Conservation (phyloP, 2,797 vertebrate genomes). For the Hippoglossus hippoglossus region DNA sequence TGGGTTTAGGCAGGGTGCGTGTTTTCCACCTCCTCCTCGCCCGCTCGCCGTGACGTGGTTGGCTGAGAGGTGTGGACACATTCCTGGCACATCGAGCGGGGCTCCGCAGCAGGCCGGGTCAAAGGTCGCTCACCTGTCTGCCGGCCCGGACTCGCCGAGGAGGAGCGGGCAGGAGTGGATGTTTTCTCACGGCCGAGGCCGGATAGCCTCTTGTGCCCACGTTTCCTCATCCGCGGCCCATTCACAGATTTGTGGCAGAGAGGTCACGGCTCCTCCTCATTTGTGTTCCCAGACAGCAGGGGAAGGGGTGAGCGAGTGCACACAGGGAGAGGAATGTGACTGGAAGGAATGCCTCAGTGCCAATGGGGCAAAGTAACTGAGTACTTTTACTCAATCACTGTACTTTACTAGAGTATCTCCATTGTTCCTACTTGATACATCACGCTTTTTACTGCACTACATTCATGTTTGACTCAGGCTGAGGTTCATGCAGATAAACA, state of each 20-base stretch:
- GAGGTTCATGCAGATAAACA: too few relatives aligned
- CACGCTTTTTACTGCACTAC: too few relatives aligned
- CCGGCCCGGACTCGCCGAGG: conserved; percentile 27
- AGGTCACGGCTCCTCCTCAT: conserved; percentile 54
- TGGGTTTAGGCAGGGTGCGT: conserved; percentile 55
- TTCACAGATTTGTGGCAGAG: conserved; percentile 67
- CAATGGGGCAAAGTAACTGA: conserved; percentile 30
- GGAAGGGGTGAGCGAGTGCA: conserved; percentile 68
- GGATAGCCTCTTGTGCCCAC: conserved; percentile 55
- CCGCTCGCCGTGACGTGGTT: conserved; percentile 64
- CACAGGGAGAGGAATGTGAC: conserved; percentile 52
- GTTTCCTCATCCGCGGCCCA: conserved; percentile 49
- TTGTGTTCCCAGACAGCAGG: conserved; percentile 60
- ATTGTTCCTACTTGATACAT: too few relatives aligned
- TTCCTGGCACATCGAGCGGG: conserved; percentile 68
- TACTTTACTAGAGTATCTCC: background rate
- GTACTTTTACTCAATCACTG: conserved; percentile 9
- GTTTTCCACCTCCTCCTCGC: conserved; percentile 48
- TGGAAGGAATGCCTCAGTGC: conserved; percentile 32
- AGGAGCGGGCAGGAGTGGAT: conserved; percentile 40
- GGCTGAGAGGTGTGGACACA: conserved; percentile 74
- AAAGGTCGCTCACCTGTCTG: conserved; percentile 72
- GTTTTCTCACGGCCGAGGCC: conserved; percentile 50
- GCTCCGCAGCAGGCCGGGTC: conserved; percentile 53
- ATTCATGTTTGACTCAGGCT: too few relatives aligned